Percentiles rank a stretch among this genome's conserved stretches.
These are phyloP conservation scores for Cephalopachus bancanus DNA, from an alignment of 2,797 vertebrate genomes.

Conservation along the genomic window DNA sequence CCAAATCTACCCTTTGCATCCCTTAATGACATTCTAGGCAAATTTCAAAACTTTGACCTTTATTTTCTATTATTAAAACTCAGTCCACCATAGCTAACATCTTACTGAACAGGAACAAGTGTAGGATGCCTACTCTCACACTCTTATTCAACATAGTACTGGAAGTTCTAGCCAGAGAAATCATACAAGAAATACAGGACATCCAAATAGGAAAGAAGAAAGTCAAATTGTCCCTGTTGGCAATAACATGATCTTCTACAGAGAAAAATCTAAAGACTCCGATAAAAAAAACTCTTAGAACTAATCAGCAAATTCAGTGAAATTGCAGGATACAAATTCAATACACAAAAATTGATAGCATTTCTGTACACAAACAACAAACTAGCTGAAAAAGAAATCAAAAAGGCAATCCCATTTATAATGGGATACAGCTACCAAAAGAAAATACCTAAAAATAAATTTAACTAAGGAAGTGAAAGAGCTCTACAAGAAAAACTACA, in stretches of 20 bases:
- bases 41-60: slow-evolving; percentile 30
- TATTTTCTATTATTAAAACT: slow-evolving; percentile 56
- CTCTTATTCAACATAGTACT: not conserved
- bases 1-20: not conserved
- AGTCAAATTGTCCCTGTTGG: not conserved
- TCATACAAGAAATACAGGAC: not conserved
- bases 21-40: not conserved
- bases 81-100: not conserved
- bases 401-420: not conserved
- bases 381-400: not conserved
- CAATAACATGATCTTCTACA: not conserved
- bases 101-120: not conserved
- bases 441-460: not conserved
- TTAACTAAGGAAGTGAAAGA: not conserved
- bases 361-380: not conserved
- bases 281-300: not conserved
- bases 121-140: not conserved
- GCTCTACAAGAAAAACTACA: not conserved
- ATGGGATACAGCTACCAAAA: not conserved
- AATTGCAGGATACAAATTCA: not conserved
- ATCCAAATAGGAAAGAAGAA: not conserved
- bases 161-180: not conserved
- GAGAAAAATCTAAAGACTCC: not conserved
- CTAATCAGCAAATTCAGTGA: not conserved
- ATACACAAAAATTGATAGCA: not conserved